Percentiles rank a stretch among this genome's conserved stretches.
Conservation (phyloP, 2,113 vertebrate genomes). For the Ibidorhyncha struthersii region DNA sequence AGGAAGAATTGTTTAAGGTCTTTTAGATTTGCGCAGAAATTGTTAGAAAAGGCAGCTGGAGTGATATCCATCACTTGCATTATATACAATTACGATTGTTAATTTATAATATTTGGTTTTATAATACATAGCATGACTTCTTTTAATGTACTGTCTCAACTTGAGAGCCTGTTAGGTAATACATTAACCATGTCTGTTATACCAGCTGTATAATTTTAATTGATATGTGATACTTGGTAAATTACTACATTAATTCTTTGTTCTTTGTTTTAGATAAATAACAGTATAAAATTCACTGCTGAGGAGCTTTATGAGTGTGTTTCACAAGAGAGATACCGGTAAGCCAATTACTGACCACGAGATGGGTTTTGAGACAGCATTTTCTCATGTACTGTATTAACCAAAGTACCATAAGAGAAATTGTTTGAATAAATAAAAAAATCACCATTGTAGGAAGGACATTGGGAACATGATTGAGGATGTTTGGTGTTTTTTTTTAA, state of each 20-base stretch:
- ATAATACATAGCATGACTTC: neutral
- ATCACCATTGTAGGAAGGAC: neutral
- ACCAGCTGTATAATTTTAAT: neutral
- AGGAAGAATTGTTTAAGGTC: neutral
- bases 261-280: slow-evolving; percentile 78
- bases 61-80: neutral
- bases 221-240: neutral
- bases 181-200: neutral
- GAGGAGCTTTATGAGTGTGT: slow-evolving; percentile 86
- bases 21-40: neutral
- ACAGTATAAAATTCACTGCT: slow-evolving; percentile 75
- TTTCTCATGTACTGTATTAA: neutral
- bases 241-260: neutral
- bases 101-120: neutral
- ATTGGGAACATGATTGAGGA: neutral
- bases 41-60: neutral
- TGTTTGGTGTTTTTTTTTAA: neutral
- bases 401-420: neutral
- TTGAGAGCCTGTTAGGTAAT: neutral
- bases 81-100: too few species aligned
- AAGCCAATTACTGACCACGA: neutral
- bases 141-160: neutral
- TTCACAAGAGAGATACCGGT: slow-evolving; percentile 87
- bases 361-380: neutral
- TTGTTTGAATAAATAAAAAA: neutral